A percentile compares a stretch with the other conserved stretches of the same genome.
Conservation (phyloP, 2,797 vertebrate genomes). For the Schizothorax lantsangensis region DNA sequence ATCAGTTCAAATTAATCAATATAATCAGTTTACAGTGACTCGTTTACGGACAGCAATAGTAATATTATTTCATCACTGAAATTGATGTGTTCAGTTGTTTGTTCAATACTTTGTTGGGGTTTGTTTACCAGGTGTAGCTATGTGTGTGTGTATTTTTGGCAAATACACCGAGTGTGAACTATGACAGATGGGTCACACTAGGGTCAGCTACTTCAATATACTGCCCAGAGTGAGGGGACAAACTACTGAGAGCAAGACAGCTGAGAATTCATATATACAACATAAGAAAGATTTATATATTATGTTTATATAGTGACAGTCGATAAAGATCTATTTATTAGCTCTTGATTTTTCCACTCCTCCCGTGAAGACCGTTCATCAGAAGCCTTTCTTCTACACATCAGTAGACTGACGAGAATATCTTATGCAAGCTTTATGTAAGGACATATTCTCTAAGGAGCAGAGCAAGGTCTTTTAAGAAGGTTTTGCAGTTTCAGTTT, state of each 20-base stretch:
- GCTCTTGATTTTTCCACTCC: slow-evolving; percentile 17
- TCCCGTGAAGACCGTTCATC: neutral
- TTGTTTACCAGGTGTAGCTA: slow-evolving; percentile 7
- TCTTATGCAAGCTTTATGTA: slow-evolving; percentile 57
- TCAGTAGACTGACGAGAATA: slow-evolving; percentile 33
- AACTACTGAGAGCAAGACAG: slow-evolving; percentile 6
- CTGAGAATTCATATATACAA: slow-evolving; percentile 21
- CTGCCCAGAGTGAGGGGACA: neutral
- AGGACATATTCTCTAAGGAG: slow-evolving; percentile 21
- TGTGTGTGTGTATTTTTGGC: neutral
- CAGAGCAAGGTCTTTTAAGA: slow-evolving; percentile 3
- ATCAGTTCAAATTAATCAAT: neutral
- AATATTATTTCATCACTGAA: neutral
- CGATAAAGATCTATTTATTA: neutral
- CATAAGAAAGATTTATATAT: neutral
- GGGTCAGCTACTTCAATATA: slow-evolving; percentile 7
- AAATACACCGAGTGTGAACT: neutral
- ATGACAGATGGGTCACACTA: slow-evolving; percentile 17
- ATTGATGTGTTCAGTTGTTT: neutral
- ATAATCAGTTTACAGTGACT: neutral
- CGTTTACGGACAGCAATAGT: neutral
- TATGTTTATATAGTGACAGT: neutral
- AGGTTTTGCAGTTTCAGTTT: slow-evolving; percentile 12
- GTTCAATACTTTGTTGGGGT: neutral
- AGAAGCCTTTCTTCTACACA: slow-evolving; percentile 20